Conservation (phyloP, 1,140 invertebrate genomes). For the Sitodiplosis mosellana region DNA sequence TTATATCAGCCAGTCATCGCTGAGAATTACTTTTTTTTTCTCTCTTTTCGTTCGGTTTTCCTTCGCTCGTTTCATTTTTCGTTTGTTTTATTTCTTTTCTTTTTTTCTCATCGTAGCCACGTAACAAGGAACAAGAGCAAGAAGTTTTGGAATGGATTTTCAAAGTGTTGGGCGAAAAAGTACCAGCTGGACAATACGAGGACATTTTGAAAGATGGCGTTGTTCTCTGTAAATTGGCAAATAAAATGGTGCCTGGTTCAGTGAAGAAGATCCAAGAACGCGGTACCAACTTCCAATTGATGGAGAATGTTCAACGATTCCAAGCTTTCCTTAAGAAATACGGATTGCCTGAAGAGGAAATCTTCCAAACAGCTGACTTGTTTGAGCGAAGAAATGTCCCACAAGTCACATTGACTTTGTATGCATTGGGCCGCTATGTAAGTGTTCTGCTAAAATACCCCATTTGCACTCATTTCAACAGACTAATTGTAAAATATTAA, state of each 20-base stretch:
- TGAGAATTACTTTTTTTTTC: no score
- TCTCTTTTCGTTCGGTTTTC: no score
- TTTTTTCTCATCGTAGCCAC: constrained; percentile 35
- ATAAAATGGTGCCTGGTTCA: constrained; percentile 84
- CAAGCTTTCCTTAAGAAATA: constrained; percentile 85
- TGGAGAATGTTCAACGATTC: constrained; percentile 96
- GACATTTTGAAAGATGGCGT: constrained; percentile 85
- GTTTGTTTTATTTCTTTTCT: no score
- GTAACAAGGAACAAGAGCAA: constrained; percentile 80
- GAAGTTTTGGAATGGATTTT: constrained; percentile 86
- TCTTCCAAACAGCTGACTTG: constrained; percentile 96
- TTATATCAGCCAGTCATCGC: no score
- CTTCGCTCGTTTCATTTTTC: not conserved
- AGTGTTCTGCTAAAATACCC: no score
- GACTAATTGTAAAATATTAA: no score
- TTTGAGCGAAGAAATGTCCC: constrained; percentile 93
- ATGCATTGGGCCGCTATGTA: constrained; percentile 75
- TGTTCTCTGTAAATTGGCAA: constrained; percentile 83
- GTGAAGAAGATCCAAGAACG: constrained; percentile 92
- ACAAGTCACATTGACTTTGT: constrained; percentile 83
- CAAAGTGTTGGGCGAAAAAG: constrained; percentile 66
- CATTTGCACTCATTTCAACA: no score
- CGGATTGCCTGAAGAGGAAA: constrained; percentile 89
- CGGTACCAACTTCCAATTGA: constrained; percentile 93
- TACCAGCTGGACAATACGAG: constrained; percentile 70